Conservation (phyloP, 2,888 invertebrate species). For the Pseudeuparius sepicola region DNA sequence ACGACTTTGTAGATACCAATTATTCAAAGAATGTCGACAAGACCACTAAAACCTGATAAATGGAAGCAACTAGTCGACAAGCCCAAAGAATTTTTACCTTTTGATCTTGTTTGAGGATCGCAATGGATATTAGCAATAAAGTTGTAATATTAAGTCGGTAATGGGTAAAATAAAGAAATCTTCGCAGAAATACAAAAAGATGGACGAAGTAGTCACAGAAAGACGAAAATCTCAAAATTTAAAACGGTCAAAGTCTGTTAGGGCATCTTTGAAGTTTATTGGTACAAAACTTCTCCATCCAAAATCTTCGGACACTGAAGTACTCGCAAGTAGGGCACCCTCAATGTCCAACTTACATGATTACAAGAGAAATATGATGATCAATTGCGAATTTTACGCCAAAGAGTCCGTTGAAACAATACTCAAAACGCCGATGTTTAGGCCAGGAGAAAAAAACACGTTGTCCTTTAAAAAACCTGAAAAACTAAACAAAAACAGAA, state of each 20-base stretch:
- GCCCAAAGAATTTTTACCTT: too few relatives aligned
- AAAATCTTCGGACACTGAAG: slow-evolving; percentile 5
- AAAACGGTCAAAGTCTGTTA: slow-evolving; percentile 58
- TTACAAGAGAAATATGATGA: slow-evolving; percentile 13
- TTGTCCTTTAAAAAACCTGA: slow-evolving; percentile 24
- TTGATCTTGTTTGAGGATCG: too few relatives aligned
- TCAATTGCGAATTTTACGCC: slow-evolving; percentile 7
- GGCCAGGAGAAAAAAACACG: slow-evolving; percentile 20
- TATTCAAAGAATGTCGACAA: too few relatives aligned
- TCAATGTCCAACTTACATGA: slow-evolving; percentile 30
- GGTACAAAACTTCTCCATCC: slow-evolving; percentile 46
- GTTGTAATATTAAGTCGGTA: too few relatives aligned
- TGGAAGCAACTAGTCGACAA: too few relatives aligned
- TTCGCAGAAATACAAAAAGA: slow-evolving; percentile 27
- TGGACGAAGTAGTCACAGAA: slow-evolving; percentile 35
- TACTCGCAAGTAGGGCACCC: slow-evolving; percentile 27
- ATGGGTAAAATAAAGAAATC: slow-evolving; percentile 33
- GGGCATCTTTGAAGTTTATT: slow-evolving; percentile 58
- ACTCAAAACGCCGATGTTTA: slow-evolving; percentile 34
- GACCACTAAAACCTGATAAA: too few relatives aligned
- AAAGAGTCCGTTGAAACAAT: slow-evolving; percentile 34
- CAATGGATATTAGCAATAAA: too few relatives aligned
- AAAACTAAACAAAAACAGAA: slow-evolving; percentile 24
- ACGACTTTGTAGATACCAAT: too few relatives aligned
- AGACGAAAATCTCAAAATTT: slow-evolving; percentile 34